Base-by-base conservation (phyloP, 2,888 invertebrate species). In the Ganaspis brasiliensis region DNA sequence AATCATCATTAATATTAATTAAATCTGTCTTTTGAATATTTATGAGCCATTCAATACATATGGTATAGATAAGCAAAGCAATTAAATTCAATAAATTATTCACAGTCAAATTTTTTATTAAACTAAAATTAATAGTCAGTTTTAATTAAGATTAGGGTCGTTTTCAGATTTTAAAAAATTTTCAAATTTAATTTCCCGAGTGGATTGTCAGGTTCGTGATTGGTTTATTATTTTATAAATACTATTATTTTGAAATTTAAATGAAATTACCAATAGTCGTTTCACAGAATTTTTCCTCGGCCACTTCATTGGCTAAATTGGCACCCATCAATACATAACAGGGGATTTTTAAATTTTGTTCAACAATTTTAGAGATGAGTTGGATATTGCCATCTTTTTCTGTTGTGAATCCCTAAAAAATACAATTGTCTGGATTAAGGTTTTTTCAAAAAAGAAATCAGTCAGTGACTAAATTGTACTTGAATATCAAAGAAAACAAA, bases 301-400 rank as follows among this genome's bases (percentile, higher is more conserved):
- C 95, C 8, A 95, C 94, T 90, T 95, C 95, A 76, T 93, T 93
- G 1, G 95, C 95, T 45, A 95, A 91, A 89, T 95, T 95, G 9
- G 95, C 95, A 4, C 95, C 95, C 95, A 95, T 95, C 57, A 95
- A 90, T 4, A 95, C 95, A 81, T 93, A 93, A 83, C 94, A 93
- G 4, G 93, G 93, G 80, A 95, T 94, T 74, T 92, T 91, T 40
- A 95, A 90, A 55, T 92, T 88, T n/a, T 93, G 91, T 59, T 92
- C 92, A 73, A 95, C 93, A 26, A 94, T 92, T 83, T 94, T 93
- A 0, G 95, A 95, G 75, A 95, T 94, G 16, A 95, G 91, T 73
- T 93, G 92, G 82, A 95, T 92, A 37, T 91, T 92, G 37, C 92
- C 92, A 67, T 91, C 92, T 75, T 92, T 92, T 1, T 90, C 90